Percentiles rank a stretch among this genome's conserved stretches.
phyloP scores from a whole-genome alignment of 2,113 vertebrate genomes.

The Zingel zingel region DNA sequence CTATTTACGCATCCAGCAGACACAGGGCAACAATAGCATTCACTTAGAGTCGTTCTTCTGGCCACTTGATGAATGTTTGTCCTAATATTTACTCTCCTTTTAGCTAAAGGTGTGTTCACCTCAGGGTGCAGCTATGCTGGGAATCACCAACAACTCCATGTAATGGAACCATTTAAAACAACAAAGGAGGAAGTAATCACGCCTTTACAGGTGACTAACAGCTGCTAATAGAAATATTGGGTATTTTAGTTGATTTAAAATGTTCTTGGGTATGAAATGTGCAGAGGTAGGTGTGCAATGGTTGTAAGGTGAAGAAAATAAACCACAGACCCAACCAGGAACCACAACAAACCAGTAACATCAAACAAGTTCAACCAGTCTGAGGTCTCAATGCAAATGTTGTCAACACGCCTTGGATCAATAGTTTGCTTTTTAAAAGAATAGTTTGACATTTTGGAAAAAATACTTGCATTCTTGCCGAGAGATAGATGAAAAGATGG shows the following conservation, averaged over 20 bases:
- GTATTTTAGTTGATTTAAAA: background rate
- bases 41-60: no score
- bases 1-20: no score
- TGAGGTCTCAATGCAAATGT: background rate
- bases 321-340: background rate
- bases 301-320: background rate
- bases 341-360: background rate
- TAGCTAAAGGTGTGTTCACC: no score
- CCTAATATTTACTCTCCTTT: no score
- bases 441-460: background rate
- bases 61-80: no score
- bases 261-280: background rate
- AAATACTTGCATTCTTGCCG: background rate
- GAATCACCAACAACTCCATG: background rate
- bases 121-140: background rate
- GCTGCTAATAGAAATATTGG: background rate
- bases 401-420: no score
- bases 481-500: background rate
- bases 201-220: background rate
- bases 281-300: background rate
- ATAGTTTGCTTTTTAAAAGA: no score
- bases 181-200: background rate
- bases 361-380: constrained; percentile 15
- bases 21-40: no score
- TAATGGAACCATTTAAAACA: background rate